phyloP scores from a whole-genome alignment of 2,888 invertebrate genomes.

The Tipula unca region DNA sequence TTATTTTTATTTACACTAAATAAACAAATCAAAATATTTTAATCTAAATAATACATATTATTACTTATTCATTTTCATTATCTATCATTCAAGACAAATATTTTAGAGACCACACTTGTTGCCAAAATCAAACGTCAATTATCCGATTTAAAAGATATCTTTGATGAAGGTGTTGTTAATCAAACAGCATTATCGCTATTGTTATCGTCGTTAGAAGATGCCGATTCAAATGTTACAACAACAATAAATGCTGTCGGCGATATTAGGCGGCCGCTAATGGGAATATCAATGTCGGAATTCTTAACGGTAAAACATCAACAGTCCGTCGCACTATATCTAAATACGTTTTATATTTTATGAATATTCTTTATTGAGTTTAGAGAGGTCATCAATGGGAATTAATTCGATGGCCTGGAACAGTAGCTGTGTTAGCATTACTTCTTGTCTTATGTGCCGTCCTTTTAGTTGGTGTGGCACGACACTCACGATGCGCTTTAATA shows the following conservation, averaged over 20 bases:
- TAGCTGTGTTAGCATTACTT: conserved; percentile 76
- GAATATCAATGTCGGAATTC: conserved; percentile 57
- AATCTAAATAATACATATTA: neutral
- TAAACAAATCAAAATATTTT: too few species aligned
- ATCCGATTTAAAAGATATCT: conserved; percentile 62
- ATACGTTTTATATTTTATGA: conserved; percentile 16
- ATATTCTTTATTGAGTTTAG: too few species aligned
- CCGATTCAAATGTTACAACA: conserved; percentile 64
- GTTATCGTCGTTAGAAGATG: conserved; percentile 57
- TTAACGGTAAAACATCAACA: conserved; percentile 45
- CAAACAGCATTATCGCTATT: conserved; percentile 65
- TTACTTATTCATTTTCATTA: neutral
- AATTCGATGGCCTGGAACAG: conserved; percentile 80
- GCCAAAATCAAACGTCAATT: conserved; percentile 61
- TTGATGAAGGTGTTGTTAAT: conserved; percentile 69
- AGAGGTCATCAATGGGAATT: conserved; percentile 65
- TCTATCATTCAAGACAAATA: conserved; percentile 47
- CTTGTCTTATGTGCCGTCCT: conserved; percentile 82
- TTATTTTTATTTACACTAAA: too few species aligned
- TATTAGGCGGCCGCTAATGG: conserved; percentile 60
- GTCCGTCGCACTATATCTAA: too few species aligned
- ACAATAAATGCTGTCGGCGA: conserved; percentile 70
- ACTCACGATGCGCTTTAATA: conserved; percentile 82
- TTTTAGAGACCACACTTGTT: conserved; percentile 64
- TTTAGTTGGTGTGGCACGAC: conserved; percentile 79